These are phyloP conservation scores for Melangyna quadrimaculata DNA, from an alignment of 2,888 invertebrate species.

Conservation along the genomic window DNA sequence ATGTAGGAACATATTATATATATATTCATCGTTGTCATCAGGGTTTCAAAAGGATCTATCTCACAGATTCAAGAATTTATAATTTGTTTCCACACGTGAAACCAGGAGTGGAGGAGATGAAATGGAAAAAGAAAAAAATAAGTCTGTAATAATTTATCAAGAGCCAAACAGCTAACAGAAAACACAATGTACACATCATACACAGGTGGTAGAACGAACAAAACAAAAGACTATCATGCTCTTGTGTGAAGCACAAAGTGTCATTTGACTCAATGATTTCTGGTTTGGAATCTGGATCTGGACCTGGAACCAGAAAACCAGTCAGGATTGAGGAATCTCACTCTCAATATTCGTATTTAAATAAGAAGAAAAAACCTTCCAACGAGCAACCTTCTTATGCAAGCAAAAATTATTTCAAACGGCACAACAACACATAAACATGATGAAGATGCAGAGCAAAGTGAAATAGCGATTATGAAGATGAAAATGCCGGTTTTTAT, in stretches of 20 bases:
- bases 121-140: not conserved
- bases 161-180: slow-evolving; percentile 10
- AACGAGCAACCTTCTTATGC: not conserved
- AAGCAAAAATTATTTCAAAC: not conserved
- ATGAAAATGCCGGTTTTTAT: slow-evolving; percentile 67
- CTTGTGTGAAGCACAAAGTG: slow-evolving; percentile 29
- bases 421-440: slow-evolving; percentile 38
- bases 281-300: slow-evolving; percentile 16
- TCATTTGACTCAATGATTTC: slow-evolving; percentile 62
- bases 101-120: not conserved
- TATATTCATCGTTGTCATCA: not conserved
- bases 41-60: slow-evolving; percentile 30
- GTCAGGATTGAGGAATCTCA: slow-evolving; percentile 12
- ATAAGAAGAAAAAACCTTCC: slow-evolving; percentile 3
- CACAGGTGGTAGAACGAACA: slow-evolving; percentile 18
- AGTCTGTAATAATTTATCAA: slow-evolving; percentile 12
- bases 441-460: slow-evolving; percentile 23
- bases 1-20: not conserved
- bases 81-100: slow-evolving; percentile 47
- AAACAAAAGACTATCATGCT: not conserved
- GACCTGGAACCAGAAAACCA: not conserved
- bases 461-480: slow-evolving; percentile 12
- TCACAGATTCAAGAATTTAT: slow-evolving; percentile 44
- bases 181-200: slow-evolving; percentile 9
- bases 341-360: not conserved